Base-by-base conservation (phyloP, 2,113 vertebrate genomes). In the Tupaia tana region DNA sequence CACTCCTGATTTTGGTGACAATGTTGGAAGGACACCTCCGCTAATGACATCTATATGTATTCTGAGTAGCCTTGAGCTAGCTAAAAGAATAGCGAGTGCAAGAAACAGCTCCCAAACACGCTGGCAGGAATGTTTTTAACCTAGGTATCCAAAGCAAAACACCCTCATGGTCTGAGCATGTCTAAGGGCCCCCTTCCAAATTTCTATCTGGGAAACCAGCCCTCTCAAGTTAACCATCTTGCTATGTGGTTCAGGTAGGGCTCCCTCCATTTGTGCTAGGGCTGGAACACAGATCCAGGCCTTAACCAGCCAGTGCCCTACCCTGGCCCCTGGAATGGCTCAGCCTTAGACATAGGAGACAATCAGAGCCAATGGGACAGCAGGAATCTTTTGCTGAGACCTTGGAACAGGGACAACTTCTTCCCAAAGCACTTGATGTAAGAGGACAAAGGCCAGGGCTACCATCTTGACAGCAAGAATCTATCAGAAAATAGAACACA, bases 261-360 rank as follows among this genome's bases (percentile, higher is more conserved):
- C 9, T 43, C n/a, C 16, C 52, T 8, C 13, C 7, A 43, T 59
- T 64, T 86, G 63, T 24, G 61, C 22, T 64, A 78, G 19, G 71
- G 27, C 43, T 79, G 16, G 64, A 84, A 63, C 19, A 19, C 5
- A 2, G 52, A 70, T 15, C 19, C 16, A 52, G 29, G 7, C 18
- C 12, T 54, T 31, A 78, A 58, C 20, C n/a, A 71, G 22, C 43
- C 13, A 29, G 20, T 12, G 4, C 10, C 2, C 29, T 2, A 52
- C 29, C 8, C 10, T 6, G 19, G 71, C 63, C 71, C 67, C 12
- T n/a, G 74, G 27, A 71, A 0, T 6, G 52, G 54, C 18, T 19
- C 29, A 19, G 9, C 0, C 1, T 34, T 56, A 59, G 25, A 5
- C 24, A 90, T 0, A 0, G 25, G 71, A 69, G 18, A 10, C 31